Percentiles rank a stretch among this genome's conserved stretches.
phyloP scores from a whole-genome alignment of 1,140 invertebrate species.

The Globodera rostochiensis region DNA sequence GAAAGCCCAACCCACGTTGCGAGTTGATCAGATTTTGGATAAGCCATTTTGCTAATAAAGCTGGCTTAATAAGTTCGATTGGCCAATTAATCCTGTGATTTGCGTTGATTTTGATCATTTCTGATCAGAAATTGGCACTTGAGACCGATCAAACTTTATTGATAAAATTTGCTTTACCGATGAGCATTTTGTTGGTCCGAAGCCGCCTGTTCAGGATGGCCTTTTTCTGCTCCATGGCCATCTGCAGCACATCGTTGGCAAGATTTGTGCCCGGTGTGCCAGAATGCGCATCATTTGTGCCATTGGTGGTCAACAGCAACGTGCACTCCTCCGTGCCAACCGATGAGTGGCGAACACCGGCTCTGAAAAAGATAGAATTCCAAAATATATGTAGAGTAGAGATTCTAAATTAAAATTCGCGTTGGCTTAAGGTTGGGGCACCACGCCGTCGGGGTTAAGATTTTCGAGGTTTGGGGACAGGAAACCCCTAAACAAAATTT shows the following conservation, averaged over 20 bases:
- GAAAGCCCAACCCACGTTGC: no score
- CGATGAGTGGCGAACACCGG: background rate
- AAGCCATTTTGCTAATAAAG: no score
- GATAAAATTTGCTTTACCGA: slow-evolving; percentile 20
- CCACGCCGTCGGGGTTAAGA: no score
- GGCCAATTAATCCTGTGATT: no score
- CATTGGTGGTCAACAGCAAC: background rate
- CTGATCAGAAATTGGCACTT: no score
- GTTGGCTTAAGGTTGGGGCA: no score
- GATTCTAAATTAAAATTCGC: background rate
- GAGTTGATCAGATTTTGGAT: no score
- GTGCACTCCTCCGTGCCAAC: slow-evolving; percentile 6
- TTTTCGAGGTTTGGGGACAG: no score
- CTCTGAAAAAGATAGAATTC: background rate
- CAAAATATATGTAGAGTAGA: background rate
- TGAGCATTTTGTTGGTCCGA: slow-evolving; percentile 61
- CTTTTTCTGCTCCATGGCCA: slow-evolving; percentile 42
- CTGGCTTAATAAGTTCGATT: no score
- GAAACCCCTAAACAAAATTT: no score
- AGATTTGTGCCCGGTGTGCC: background rate
- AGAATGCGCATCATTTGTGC: background rate
- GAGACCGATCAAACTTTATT: background rate
- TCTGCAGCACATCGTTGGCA: slow-evolving; percentile 12
- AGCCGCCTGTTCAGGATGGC: slow-evolving; percentile 50
- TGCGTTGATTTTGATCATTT: no score